A percentile compares a stretch with the other conserved stretches of the same genome.
phyloP scores from a whole-genome alignment of 2,888 invertebrate species.

The Eudemis profundana region DNA sequence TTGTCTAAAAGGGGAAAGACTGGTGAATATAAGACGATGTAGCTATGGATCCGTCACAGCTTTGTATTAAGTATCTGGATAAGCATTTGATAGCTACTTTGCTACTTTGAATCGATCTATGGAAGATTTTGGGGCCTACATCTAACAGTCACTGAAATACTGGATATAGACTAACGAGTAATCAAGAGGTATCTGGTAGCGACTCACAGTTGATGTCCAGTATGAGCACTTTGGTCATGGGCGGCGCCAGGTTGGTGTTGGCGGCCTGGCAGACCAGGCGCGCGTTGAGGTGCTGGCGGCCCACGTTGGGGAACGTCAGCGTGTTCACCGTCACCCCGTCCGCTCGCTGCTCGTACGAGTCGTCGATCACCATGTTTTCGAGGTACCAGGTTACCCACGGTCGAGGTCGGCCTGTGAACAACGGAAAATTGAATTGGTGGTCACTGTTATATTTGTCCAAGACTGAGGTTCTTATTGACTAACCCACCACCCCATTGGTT shows the following conservation, averaged over 20 bases:
- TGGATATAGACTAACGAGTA: too few species aligned
- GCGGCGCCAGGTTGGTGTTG: slow-evolving; percentile 93
- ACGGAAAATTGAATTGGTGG: too few species aligned
- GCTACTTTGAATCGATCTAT: too few species aligned
- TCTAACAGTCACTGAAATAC: too few species aligned
- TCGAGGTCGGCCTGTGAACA: slow-evolving; percentile 88
- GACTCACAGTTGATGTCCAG: slow-evolving; percentile 95
- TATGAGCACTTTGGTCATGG: slow-evolving; percentile 91
- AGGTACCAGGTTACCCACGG: slow-evolving; percentile 94
- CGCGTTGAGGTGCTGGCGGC: slow-evolving; percentile 92
- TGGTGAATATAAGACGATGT: neutral
- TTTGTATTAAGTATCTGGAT: too few species aligned
- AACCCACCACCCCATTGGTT: too few species aligned
- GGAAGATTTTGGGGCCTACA: too few species aligned
- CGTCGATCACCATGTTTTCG: slow-evolving; percentile 93
- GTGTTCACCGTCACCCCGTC: slow-evolving; percentile 92
- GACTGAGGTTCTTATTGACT: too few species aligned
- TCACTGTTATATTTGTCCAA: too few species aligned
- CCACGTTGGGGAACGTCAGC: slow-evolving; percentile 91
- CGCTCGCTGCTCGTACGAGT: slow-evolving; percentile 89
- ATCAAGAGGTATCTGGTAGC: neutral
- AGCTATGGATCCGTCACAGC: too few species aligned
- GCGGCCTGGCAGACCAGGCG: slow-evolving; percentile 94
- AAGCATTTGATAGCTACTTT: too few species aligned
- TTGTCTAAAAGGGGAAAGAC: neutral